Conservation (phyloP, 64 coral and sea anemone species). For the Trachythela sp. region DNA sequence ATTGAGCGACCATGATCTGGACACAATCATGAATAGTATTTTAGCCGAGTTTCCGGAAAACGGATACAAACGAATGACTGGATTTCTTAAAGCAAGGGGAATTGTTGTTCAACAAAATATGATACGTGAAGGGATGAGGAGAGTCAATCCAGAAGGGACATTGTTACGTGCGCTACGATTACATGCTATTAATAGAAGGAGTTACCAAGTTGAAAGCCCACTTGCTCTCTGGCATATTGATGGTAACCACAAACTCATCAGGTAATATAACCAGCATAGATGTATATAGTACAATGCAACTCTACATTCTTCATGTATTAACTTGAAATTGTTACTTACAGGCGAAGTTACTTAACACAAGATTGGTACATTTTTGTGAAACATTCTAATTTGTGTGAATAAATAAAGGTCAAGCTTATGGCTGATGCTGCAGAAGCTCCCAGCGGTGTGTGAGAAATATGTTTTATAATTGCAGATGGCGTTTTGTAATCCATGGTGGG, state of each 20-base stretch:
- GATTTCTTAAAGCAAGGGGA: conserved; percentile 26
- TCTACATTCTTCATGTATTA: no score
- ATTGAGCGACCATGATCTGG: not conserved
- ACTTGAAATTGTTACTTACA: no score
- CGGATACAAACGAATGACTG: conserved; percentile 39
- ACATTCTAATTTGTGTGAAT: no score
- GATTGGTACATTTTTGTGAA: no score
- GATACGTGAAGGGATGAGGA: conserved; percentile 35
- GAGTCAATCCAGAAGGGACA: conserved; percentile 47
- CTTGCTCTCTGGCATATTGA: conserved; percentile 48
- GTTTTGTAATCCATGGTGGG: conserved; percentile 15
- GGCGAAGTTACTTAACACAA: no score
- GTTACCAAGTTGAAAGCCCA: conserved; percentile 44
- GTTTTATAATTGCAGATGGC: no score
- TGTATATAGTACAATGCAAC: no score
- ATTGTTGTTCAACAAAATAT: conserved; percentile 25
- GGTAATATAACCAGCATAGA: no score
- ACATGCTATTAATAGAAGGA: conserved; percentile 39
- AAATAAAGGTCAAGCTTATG: no score
- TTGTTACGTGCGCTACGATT: conserved; percentile 33
- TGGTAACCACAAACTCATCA: conserved; percentile 56
- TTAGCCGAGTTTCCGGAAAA: conserved; percentile 37
- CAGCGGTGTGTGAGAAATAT: no score
- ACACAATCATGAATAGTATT: conserved; percentile 1
- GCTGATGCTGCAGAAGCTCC: no score